phyloP scores from a whole-genome alignment of 2,888 invertebrate genomes.

The Camponotus fellah region DNA sequence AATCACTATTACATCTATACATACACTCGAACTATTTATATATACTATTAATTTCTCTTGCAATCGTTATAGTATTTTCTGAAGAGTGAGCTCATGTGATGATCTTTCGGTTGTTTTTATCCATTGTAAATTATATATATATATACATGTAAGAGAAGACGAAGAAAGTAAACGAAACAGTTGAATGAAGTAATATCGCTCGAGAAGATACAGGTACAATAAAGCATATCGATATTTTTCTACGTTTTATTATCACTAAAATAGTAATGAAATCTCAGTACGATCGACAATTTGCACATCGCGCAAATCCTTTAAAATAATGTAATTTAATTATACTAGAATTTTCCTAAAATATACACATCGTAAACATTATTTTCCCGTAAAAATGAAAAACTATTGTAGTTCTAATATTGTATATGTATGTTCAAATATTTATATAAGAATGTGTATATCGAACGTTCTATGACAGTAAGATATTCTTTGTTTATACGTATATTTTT shows the following conservation, averaged over 20 bases:
- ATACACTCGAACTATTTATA: conserved; percentile 1
- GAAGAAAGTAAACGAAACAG: not conserved
- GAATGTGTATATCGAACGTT: conserved; percentile 48
- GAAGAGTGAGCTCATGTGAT: conserved; percentile 57
- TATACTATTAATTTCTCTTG: conserved; percentile 66
- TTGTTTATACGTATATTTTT: conserved; percentile 58
- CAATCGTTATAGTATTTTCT: conserved; percentile 74
- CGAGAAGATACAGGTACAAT: conserved; percentile 14
- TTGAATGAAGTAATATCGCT: not conserved
- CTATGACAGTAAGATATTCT: conserved; percentile 50
- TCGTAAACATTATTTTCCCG: conserved; percentile 27
- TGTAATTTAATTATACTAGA: conserved; percentile 49
- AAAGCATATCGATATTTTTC: conserved; percentile 64
- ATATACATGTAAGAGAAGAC: not conserved
- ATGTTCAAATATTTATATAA: conserved; percentile 41
- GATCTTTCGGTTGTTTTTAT: conserved; percentile 35
- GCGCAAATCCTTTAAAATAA: conserved; percentile 40
- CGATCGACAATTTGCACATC: conserved; percentile 24
- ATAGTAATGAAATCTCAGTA: conserved; percentile 45
- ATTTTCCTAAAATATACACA: conserved; percentile 42
- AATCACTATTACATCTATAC: not conserved
- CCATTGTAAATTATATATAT: conserved; percentile 55
- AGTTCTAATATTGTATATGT: conserved; percentile 41
- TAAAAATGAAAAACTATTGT: conserved; percentile 34
- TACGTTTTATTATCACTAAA: conserved; percentile 65